Base-by-base conservation (phyloP, 2,797 vertebrate genomes). In the Eutrigla gurnardus region DNA sequence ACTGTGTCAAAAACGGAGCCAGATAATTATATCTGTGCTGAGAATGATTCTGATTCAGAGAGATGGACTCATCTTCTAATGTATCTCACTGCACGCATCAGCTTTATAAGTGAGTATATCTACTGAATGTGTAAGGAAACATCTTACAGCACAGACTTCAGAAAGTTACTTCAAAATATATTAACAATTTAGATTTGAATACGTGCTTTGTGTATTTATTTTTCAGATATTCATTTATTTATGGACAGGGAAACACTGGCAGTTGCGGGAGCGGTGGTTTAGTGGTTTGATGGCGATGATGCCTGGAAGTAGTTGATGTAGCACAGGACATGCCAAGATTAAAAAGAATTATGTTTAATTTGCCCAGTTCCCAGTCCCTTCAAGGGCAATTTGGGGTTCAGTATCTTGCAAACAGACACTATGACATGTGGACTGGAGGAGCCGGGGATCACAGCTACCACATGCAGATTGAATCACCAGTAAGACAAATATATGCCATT, bases 1-100 rank as follows among this genome's bases (percentile, higher is more conserved):
- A 58, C 15, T 7, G 33, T 68, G 18, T 53, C 17, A 50, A 32
- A 15, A 47, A 80, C 42, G 18, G 61, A 54, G 45, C 54, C 43
- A 61, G 36, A 63, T 64, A 15, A 37, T 64, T n/a, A 10, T 4
- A 39, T 0, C 5, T 40, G 15, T 9, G 57, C 18, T 67, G 32
- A 59, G 40, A 53, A 52, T 13, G 35, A 36, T 49, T 39, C 36
- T 25, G 15, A 49, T 52, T 72, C 3, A 57, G 7, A 33, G 13
- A 40, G 17, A 61, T 45, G 9, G 25, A 58, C 32, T 39, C n/a
- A n/a, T 25, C 14, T 32, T 14, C 14, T 10, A 25, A 1, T 25
- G 25, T 25, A 3, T 35, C 2, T 36, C 9, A 36, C 9, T 6
- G 9, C 5, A 45, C 45, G 4, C 3, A 18, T 37, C 9, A 33